Percentiles rank a stretch among this genome's conserved stretches.
Conservation (phyloP, 2,888 invertebrate genomes). For the Psylliodes chrysocephalus region DNA sequence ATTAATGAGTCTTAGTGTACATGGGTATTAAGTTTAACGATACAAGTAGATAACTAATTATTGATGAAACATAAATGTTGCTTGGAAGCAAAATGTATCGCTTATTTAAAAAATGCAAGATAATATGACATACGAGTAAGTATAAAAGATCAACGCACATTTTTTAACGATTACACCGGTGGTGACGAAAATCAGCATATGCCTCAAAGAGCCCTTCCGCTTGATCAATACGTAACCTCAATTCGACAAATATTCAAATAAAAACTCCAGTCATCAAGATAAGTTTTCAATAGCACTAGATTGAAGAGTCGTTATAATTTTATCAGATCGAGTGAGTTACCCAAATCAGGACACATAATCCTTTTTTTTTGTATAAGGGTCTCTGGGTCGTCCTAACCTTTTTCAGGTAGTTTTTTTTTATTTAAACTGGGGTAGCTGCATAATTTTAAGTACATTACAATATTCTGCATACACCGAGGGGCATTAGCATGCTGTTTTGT, state of each 20-base stretch:
- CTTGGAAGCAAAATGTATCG: too few relatives aligned
- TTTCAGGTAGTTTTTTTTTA: conserved; percentile 45
- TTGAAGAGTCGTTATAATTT: conserved; percentile 46
- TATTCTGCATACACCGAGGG: conserved; percentile 44
- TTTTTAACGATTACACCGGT: conserved; percentile 20
- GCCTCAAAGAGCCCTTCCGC: conserved; percentile 27
- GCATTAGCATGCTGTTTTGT: conserved; percentile 37
- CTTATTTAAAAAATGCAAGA: too few relatives aligned
- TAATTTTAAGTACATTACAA: conserved; percentile 45
- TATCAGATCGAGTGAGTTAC: conserved; percentile 52
- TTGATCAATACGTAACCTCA: conserved; percentile 45
- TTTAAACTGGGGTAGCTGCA: conserved; percentile 34
- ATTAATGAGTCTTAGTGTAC: too few relatives aligned
- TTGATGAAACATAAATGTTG: too few relatives aligned
- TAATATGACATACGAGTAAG: not conserved
- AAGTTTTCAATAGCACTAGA: conserved; percentile 46
- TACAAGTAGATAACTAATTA: too few relatives aligned
- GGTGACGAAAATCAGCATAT: conserved; percentile 34
- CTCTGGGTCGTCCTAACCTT: conserved; percentile 38
- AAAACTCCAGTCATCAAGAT: conserved; percentile 49
- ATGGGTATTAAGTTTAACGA: too few relatives aligned
- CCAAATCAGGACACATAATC: conserved; percentile 51
- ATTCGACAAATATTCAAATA: conserved; percentile 50
- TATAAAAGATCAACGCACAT: conserved; percentile 22
- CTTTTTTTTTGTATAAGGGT: conserved; percentile 39